Conservation (phyloP, 2,797 vertebrate species). For the Micropoecilia bifurca region DNA sequence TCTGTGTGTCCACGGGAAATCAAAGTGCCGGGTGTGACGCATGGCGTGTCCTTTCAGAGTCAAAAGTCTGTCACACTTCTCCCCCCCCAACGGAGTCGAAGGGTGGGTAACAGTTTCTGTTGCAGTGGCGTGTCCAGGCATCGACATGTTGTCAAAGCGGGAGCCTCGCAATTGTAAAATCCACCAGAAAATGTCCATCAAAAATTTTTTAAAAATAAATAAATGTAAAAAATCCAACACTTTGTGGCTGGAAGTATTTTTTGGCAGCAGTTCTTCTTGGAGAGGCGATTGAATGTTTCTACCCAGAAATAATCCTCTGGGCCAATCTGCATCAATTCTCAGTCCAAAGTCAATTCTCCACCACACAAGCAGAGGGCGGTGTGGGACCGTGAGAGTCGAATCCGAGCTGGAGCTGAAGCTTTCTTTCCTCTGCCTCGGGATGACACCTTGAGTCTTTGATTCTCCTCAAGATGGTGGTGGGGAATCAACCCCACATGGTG, state of each 20-base stretch:
- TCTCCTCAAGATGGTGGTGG: constrained; percentile 50
- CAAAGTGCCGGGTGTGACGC: constrained; percentile 1
- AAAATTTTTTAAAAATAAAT: constrained; percentile 9
- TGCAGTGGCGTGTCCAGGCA: background rate
- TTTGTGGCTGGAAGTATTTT: constrained; percentile 1
- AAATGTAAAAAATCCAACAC: constrained; percentile 1
- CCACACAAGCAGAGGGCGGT: constrained; percentile 56
- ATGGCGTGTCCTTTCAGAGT: constrained; percentile 29
- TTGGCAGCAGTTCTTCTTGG: constrained; percentile 1
- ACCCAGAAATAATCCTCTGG: constrained; percentile 4
- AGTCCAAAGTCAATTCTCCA: constrained; percentile 56
- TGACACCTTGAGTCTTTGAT: constrained; percentile 16
- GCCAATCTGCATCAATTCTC: constrained; percentile 23
- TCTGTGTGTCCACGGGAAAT: constrained; percentile 9
- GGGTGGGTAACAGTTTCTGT: background rate
- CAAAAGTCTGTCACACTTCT: background rate
- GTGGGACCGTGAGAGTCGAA: constrained; percentile 19
- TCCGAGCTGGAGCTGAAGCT: constrained; percentile 17
- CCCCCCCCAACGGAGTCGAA: background rate
- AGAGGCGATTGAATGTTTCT: background rate
- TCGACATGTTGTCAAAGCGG: background rate
- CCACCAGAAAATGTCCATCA: constrained; percentile 7
- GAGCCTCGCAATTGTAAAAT: background rate
- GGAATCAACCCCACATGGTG: constrained; percentile 35
- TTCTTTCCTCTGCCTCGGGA: constrained; percentile 19